phyloP scores from a whole-genome alignment of 2,888 invertebrate genomes.

The Melipona beecheii region DNA sequence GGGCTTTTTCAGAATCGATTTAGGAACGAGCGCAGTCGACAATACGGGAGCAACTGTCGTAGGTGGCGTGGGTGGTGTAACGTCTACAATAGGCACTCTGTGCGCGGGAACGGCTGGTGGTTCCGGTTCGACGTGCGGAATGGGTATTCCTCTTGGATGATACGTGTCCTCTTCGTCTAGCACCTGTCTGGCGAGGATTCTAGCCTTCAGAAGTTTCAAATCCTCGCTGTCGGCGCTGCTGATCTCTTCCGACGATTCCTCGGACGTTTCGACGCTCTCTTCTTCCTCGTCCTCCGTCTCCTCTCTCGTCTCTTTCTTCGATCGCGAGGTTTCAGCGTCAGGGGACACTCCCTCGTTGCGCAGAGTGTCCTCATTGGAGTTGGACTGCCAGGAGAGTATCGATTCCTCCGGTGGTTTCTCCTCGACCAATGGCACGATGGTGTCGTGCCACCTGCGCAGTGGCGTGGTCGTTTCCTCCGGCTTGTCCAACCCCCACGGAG shows the following conservation, averaged over 20 bases:
- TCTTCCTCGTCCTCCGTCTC: constrained; percentile 61
- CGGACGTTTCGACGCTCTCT: constrained; percentile 75
- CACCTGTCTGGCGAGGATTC: constrained; percentile 78
- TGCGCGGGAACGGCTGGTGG: constrained; percentile 61
- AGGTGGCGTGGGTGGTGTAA: constrained; percentile 54
- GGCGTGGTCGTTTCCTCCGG: constrained; percentile 60
- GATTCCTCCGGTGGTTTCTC: constrained; percentile 53
- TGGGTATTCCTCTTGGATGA: constrained; percentile 77
- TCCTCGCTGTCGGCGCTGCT: constrained; percentile 79
- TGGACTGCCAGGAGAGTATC: constrained; percentile 36
- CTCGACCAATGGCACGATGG: constrained; percentile 66
- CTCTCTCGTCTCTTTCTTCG: constrained; percentile 6
- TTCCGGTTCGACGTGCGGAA: constrained; percentile 68
- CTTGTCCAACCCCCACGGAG: constrained; percentile 57
- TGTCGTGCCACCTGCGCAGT: constrained; percentile 75
- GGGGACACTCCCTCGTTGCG: background rate
- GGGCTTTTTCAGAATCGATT: constrained; percentile 90
- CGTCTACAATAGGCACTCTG: constrained; percentile 41
- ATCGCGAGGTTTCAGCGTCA: constrained; percentile 5
- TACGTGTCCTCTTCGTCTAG: constrained; percentile 81
- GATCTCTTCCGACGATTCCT: constrained; percentile 72
- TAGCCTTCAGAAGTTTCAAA: constrained; percentile 76
- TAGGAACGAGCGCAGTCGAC: constrained; percentile 85
- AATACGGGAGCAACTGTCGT: constrained; percentile 42
- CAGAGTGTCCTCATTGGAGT: constrained; percentile 6